These are phyloP conservation scores for Sandelia bainsii DNA, from an alignment of 2,797 vertebrate genomes.

Conservation along the genomic window DNA sequence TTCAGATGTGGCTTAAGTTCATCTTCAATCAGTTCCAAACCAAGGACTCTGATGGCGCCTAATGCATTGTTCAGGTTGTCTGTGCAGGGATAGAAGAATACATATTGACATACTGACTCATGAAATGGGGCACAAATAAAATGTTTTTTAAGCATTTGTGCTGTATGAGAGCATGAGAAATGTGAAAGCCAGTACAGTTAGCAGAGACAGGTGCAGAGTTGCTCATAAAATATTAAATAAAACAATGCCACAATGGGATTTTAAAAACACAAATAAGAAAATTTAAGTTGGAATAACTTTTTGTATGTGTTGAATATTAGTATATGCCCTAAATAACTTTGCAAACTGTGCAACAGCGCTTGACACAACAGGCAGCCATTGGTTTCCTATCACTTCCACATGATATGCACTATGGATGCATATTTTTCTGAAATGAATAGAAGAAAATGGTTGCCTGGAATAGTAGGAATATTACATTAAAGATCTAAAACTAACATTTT, in stretches of 20 bases:
- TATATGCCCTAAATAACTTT: too few relatives aligned
- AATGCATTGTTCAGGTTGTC: slow-evolving; percentile 81
- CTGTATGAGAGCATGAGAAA: neutral
- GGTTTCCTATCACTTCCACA: too few relatives aligned
- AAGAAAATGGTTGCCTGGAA: too few relatives aligned
- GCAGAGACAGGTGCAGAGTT: neutral
- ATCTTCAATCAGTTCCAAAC: slow-evolving; percentile 79
- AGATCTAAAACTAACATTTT: too few relatives aligned
- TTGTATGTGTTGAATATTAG: too few relatives aligned
- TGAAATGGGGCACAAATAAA: neutral
- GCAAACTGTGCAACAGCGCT: too few relatives aligned
- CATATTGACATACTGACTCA: neutral
- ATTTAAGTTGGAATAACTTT: neutral
- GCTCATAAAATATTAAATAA: neutral
- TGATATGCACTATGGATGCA: too few relatives aligned
- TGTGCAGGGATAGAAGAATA: slow-evolving; percentile 36
- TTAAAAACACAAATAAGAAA: neutral
- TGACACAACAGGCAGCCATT: too few relatives aligned
- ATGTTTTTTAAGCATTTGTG: neutral
- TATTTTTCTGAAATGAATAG: too few relatives aligned
- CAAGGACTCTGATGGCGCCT: slow-evolving; percentile 81
- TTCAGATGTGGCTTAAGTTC: slow-evolving; percentile 84
- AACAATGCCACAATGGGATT: neutral
- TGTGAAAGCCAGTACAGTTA: neutral
- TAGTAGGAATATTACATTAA: too few relatives aligned